These are phyloP conservation scores for Plumapathes pennacea DNA, from an alignment of 92 coral and sea anemone species.

Conservation along the genomic window DNA sequence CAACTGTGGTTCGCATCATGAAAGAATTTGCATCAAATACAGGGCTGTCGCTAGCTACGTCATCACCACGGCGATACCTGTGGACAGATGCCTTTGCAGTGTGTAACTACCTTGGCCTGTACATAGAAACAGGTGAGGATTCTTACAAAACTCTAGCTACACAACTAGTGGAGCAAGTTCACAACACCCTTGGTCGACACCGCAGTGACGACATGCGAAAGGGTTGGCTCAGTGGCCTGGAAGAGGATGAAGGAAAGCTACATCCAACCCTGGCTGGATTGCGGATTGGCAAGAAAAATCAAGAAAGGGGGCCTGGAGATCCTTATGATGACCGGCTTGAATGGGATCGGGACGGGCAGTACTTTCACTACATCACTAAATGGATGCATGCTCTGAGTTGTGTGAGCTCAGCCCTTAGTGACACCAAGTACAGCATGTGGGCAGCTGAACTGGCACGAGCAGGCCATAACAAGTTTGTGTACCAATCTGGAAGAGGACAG, in stretches of 20 bases:
- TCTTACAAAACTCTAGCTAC: conserved; percentile 43
- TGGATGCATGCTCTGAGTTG: conserved; percentile 66
- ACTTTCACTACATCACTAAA: conserved; percentile 59
- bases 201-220: conserved; percentile 45
- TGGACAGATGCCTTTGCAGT: conserved; percentile 79
- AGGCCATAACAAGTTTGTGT: conserved; percentile 51
- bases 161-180: conserved; percentile 54
- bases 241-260: conserved; percentile 52
- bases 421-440: conserved; percentile 17
- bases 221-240: conserved; percentile 68
- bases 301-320: conserved; percentile 42
- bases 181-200: conserved; percentile 44
- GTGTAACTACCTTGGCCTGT: conserved; percentile 57
- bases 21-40: conserved; percentile 59
- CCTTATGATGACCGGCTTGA: conserved; percentile 49
- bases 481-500: conserved; percentile 31
- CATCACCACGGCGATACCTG: conserved; percentile 51
- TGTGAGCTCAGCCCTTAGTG: conserved; percentile 19
- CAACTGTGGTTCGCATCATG: conserved; percentile 35
- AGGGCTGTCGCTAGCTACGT: conserved; percentile 22
- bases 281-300: conserved; percentile 63
- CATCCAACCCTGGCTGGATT: conserved; percentile 63
- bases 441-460: conserved; percentile 63
- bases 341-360: conserved; percentile 71
- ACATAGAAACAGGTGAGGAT: conserved; percentile 39